Percentiles rank a stretch among this genome's conserved stretches.
phyloP scores from a whole-genome alignment of 2,888 invertebrate species.

The Drosophila niveifrons region DNA sequence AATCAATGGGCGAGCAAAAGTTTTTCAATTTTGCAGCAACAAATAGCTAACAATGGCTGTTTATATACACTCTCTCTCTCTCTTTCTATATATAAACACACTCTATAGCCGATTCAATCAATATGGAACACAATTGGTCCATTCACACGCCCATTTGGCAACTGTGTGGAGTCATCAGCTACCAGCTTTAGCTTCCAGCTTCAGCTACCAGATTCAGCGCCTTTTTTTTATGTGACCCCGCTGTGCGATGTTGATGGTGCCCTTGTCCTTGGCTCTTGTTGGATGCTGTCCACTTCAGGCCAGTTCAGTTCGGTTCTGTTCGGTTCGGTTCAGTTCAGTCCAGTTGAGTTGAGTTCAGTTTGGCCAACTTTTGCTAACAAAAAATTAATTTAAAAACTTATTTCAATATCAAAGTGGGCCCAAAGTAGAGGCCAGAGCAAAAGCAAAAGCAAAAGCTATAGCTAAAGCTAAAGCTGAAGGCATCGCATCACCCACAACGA shows the following conservation, averaged over 20 bases:
- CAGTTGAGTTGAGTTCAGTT: slow-evolving; percentile 55
- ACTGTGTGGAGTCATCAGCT: slow-evolving; percentile 5
- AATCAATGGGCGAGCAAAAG: slow-evolving; percentile 65
- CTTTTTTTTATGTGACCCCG: slow-evolving; percentile 7
- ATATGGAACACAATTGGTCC: slow-evolving; percentile 75
- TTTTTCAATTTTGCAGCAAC: slow-evolving; percentile 78
- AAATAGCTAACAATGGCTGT: slow-evolving; percentile 75
- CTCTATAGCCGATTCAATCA: slow-evolving; percentile 67
- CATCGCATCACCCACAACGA: slow-evolving; percentile 14
- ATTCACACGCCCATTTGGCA: slow-evolving; percentile 77
- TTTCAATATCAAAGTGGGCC: slow-evolving; percentile 75
- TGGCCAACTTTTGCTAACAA: slow-evolving; percentile 68
- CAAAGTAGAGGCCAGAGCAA: slow-evolving; percentile 27
- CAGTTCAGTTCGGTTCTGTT: slow-evolving; percentile 9
- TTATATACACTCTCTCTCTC: slow-evolving; percentile 40
- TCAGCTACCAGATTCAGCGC: neutral
- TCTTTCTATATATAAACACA: neutral
- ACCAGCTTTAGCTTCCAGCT: neutral
- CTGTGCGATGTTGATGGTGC: neutral
- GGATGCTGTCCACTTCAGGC: slow-evolving; percentile 6
- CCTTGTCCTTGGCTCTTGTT: slow-evolving; percentile 7
- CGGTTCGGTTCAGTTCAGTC: slow-evolving; percentile 38
- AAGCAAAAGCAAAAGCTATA: neutral
- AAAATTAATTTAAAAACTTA: slow-evolving; percentile 80
- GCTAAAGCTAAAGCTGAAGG: neutral